Conservation (phyloP, 2,113 vertebrate genomes). For the Candoia aspera region DNA sequence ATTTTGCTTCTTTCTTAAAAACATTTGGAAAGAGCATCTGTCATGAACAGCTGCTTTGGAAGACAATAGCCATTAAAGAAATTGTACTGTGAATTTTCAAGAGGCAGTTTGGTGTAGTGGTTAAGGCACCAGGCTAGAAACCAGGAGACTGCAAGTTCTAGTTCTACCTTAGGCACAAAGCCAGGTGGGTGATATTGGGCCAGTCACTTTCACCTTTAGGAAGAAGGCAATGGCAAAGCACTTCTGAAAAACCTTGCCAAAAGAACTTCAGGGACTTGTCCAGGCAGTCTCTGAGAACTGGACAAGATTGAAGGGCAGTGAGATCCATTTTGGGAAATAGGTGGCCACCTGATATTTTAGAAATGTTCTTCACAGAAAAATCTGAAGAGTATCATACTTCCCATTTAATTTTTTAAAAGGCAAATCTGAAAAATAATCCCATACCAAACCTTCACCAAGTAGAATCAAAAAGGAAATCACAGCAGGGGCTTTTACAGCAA, state of each 20-base stretch:
- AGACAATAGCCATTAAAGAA: background rate
- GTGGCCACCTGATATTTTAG: background rate
- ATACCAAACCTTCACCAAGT: background rate
- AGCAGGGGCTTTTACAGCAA: background rate
- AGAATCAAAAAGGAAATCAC: background rate
- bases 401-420: background rate
- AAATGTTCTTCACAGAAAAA: background rate
- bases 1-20: background rate
- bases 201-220: no score
- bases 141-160: no score
- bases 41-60: background rate
- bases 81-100: background rate
- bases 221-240: no score
- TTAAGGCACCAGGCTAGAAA: no score
- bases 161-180: no score
- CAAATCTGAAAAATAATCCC: slow-evolving; percentile 2
- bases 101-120: no score
- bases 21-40: background rate
- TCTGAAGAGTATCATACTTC: background rate
- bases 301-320: background rate
- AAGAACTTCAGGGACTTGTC: no score
- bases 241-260: no score
- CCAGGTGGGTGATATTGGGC: no score
- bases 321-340: background rate
- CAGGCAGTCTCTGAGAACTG: no score